Base-by-base conservation (phyloP, 2,113 vertebrate species). In the Actenoides lindsayi region DNA sequence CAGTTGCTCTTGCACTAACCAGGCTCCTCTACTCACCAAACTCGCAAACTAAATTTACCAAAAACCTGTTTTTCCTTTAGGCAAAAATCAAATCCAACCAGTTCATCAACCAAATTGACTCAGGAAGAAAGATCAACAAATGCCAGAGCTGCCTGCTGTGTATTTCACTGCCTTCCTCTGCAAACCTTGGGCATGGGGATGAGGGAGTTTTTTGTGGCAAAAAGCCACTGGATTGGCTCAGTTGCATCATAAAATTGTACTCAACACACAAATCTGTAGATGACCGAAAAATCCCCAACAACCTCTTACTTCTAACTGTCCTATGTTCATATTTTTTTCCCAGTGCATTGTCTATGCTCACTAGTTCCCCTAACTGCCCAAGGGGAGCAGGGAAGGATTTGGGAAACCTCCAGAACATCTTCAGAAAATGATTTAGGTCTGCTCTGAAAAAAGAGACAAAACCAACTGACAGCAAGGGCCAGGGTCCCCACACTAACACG, bases 21-120 rank as follows among this genome's bases (percentile, higher is more conserved):
- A 77, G 24, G n/a, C 51, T 82, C 33, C 28, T 81, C 68, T 35
- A 10, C 41, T 18, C 79, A 42, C 44, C 50, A 71, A 88, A 83
- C 9, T 51, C 16, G 46, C 35, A 89, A 42, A 67, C 12, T 39
- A 65, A 65, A 71, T 89, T 78, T 57, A 81, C 51, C 69, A 89
- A 93, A 89, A 96, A 71, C 13, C 37, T 87, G 9, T 0, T 91
- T 83, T 50, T 51, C 37, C 74, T 94, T 63, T 50, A 78, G 51
- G 94, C 46, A 93, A 93, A 94, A 95, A 84, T 53, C 50, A 91
- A 94, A 91, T 81, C 51, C 62, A 89, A 81, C 51, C 64, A 91
- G 73, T 67, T 89, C 78, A 93, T 84, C 81, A 97, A 78, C n/a
- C 28, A 39, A 93, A 94, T 33, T 89, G 81, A 94, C 81, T 89